Percentiles rank a stretch among this genome's conserved stretches.
Conservation (phyloP, 2,113 vertebrate genomes). For the Ciconia boyciana region DNA sequence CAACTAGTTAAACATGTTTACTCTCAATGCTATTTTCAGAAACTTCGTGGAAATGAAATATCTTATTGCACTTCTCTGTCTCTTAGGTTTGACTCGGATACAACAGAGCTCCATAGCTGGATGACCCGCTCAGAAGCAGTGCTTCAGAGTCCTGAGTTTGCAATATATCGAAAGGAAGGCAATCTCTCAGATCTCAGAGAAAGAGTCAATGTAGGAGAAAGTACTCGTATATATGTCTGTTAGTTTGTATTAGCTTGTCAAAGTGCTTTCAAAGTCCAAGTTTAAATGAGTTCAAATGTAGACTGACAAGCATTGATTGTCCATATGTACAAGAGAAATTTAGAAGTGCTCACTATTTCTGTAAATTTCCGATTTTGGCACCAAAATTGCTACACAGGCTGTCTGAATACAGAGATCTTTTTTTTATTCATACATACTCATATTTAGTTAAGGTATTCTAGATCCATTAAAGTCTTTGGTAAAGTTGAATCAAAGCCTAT, state of each 20-base stretch:
- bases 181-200: slow-evolving; percentile 91
- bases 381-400: background rate
- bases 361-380: background rate
- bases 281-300: background rate
- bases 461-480: background rate
- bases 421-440: background rate
- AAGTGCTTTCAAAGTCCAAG: background rate
- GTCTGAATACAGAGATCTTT: background rate
- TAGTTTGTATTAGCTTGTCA: background rate
- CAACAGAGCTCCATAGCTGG: slow-evolving; percentile 96
- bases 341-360: background rate
- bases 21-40: background rate
- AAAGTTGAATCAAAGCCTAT: background rate
- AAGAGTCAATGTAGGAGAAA: slow-evolving; percentile 85
- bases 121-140: slow-evolving; percentile 96
- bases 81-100: slow-evolving; percentile 92
- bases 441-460: background rate
- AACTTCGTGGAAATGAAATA: background rate
- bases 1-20: background rate
- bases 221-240: background rate
- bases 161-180: slow-evolving; percentile 88
- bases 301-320: background rate
- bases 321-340: background rate
- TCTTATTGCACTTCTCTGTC: background rate
- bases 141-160: slow-evolving; percentile 92